These are phyloP conservation scores for Liodrosophila aerea DNA, from an alignment of 2,888 invertebrate species.

Conservation along the genomic window DNA sequence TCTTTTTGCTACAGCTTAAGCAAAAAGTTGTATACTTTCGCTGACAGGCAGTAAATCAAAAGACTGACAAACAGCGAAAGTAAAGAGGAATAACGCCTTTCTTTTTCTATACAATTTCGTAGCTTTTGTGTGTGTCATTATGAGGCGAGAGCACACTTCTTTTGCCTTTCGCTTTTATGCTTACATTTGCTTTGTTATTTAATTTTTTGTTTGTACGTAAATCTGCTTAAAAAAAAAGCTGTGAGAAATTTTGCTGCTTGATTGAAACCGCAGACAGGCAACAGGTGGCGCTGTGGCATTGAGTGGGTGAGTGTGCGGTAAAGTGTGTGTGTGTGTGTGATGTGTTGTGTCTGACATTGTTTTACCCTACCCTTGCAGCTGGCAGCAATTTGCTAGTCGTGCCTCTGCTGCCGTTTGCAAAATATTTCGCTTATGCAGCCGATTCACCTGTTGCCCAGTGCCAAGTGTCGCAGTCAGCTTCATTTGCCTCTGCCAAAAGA, in stretches of 20 bases:
- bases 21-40: no score
- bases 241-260: conserved; percentile 19
- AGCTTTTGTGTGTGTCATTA: conserved; percentile 51
- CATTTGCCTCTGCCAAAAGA: conserved; percentile 7
- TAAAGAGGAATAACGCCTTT: neutral
- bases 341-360: conserved; percentile 33
- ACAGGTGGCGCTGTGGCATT: conserved; percentile 41
- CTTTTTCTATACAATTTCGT: conserved; percentile 39
- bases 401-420: conserved; percentile 11
- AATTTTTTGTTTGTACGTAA: conserved; percentile 31
- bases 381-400: conserved; percentile 29
- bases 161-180: conserved; percentile 11
- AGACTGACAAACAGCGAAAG: no score
- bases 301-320: conserved; percentile 2
- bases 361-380: conserved; percentile 24
- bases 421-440: conserved; percentile 53
- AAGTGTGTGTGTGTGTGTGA: conserved; percentile 10
- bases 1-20: no score
- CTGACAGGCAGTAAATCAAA: no score
- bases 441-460: conserved; percentile 52
- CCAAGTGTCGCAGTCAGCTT: conserved; percentile 7
- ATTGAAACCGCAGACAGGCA: conserved; percentile 49
- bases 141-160: conserved; percentile 30
- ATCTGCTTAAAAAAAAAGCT: conserved; percentile 51
- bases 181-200: conserved; percentile 27